Conservation (phyloP, 2,113 vertebrate genomes). For the Chunga burmeisteri region DNA sequence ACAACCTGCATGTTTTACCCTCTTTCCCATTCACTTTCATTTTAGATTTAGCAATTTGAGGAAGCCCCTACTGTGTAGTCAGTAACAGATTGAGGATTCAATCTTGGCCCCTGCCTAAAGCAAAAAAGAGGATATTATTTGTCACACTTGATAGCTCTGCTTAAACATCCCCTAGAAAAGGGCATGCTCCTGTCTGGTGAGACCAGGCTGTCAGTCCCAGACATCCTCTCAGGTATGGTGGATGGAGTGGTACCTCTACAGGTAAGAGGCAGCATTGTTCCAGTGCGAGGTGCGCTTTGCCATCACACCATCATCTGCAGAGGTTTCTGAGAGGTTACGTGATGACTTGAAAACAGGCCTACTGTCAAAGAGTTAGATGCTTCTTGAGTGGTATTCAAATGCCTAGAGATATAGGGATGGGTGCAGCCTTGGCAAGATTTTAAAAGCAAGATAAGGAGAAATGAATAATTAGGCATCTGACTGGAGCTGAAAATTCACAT, state of each 20-base stretch:
- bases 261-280: slow-evolving; percentile 32
- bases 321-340: slow-evolving; percentile 16
- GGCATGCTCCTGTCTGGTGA: background rate
- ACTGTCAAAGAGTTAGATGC: background rate
- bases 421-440: slow-evolving; percentile 63
- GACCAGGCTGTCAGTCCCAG: background rate
- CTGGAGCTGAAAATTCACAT: slow-evolving; percentile 43
- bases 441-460: slow-evolving; percentile 44
- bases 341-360: background rate
- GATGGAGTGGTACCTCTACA: background rate
- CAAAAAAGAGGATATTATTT: background rate
- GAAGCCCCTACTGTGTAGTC: background rate
- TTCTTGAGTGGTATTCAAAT: slow-evolving; percentile 8
- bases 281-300: background rate
- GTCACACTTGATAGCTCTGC: background rate
- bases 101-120: background rate
- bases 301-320: background rate
- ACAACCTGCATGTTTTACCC: background rate
- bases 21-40: background rate
- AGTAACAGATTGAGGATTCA: background rate
- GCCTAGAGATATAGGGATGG: slow-evolving; percentile 40
- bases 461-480: slow-evolving; percentile 47
- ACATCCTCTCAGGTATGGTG: background rate
- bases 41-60: background rate
- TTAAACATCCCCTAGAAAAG: background rate